A percentile compares a stretch with the other conserved stretches of the same genome.
Evolutionary conservation across 1,140 invertebrate genomes (phyloP).

Genomic region (Sycobia sp.): DNA sequence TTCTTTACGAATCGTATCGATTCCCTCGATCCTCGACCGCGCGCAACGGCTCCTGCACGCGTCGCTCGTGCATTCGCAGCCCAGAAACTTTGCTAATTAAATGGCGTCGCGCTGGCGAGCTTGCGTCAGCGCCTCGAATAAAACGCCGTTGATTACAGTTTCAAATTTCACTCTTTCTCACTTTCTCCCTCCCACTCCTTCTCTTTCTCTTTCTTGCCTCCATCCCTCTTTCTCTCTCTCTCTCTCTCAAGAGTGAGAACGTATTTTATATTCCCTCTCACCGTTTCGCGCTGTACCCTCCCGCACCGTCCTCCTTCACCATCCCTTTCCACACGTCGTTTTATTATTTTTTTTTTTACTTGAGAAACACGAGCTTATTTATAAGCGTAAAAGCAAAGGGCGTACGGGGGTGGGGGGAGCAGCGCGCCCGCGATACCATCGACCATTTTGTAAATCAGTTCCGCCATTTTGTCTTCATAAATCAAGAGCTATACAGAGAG

Average conservation of each 20-base stretch:
- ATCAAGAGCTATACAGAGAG: constrained; percentile 42
- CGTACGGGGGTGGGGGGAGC: too few species aligned
- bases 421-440: constrained; percentile 48
- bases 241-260: too few species aligned
- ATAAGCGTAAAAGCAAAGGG: constrained; percentile 39
- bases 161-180: constrained; percentile 31
- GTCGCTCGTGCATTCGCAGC: neutral
- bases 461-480: constrained; percentile 58
- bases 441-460: constrained; percentile 61
- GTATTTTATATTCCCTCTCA: too few species aligned
- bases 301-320: neutral
- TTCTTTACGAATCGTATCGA: constrained; percentile 2
- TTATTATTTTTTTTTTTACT: constrained; percentile 5
- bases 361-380: constrained; percentile 44
- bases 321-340: neutral
- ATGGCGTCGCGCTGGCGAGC: constrained; percentile 25
- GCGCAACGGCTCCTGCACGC: too few species aligned
- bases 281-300: too few species aligned
- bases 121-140: constrained; percentile 24
- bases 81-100: constrained; percentile 33
- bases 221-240: too few species aligned
- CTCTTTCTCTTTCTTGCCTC: too few species aligned
- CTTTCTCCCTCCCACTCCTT: too few species aligned
- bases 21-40: neutral
- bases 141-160: constrained; percentile 31